Conservation (phyloP, 2,888 invertebrate species). For the Macrosoma leucophasiata region DNA sequence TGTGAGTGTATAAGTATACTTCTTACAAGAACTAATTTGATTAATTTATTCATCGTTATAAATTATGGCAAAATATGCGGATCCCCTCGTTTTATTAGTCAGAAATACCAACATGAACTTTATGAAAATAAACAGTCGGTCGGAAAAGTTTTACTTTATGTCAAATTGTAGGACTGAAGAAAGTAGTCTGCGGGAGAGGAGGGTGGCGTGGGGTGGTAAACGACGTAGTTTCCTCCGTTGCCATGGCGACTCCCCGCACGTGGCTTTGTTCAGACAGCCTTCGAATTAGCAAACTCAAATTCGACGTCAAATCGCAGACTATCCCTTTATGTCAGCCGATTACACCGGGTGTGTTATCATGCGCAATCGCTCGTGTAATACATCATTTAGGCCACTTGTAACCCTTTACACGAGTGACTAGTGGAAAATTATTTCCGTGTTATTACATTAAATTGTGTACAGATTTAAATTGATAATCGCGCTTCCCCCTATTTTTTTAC, state of each 20-base stretch:
- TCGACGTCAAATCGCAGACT: constrained; percentile 41
- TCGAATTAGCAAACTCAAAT: constrained; percentile 45
- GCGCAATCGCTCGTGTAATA: constrained; percentile 42
- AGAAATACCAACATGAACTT: too few relatives aligned
- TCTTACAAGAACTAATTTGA: too few relatives aligned
- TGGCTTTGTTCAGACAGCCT: constrained; percentile 43
- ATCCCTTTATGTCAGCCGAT: constrained; percentile 42
- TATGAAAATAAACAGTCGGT: too few relatives aligned
- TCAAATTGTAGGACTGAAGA: too few relatives aligned
- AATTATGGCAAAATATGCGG: too few relatives aligned
- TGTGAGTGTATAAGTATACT: too few relatives aligned
- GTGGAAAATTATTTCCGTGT: constrained; percentile 21
- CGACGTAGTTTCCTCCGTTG: constrained; percentile 66
- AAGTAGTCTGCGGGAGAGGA: constrained; percentile 3
- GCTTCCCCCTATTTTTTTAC: constrained; percentile 32
- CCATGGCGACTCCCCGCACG: constrained; percentile 66
- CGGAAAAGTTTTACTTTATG: too few relatives aligned
- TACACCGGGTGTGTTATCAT: constrained; percentile 38
- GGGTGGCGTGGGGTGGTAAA: constrained; percentile 34
- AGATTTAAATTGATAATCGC: constrained; percentile 43
- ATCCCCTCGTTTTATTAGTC: too few relatives aligned
- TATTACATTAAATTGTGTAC: constrained; percentile 23
- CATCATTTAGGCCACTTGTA: constrained; percentile 26
- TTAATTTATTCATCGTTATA: too few relatives aligned
- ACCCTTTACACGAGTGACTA: constrained; percentile 26